These are phyloP conservation scores for Turdus rufiventris DNA, from an alignment of 2,113 vertebrate species.

Conservation along the genomic window DNA sequence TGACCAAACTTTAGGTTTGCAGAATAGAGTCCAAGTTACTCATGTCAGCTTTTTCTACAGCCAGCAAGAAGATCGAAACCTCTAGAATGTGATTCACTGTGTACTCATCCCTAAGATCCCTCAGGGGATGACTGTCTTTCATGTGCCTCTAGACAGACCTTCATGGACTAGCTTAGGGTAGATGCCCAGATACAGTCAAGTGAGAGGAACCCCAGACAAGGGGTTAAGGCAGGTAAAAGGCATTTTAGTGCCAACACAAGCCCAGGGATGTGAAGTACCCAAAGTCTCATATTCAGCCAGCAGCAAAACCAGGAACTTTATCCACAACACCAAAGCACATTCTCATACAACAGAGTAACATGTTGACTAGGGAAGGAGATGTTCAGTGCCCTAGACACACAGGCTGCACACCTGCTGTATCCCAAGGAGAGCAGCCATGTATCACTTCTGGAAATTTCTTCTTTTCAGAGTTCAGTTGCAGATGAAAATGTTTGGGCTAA, in stretches of 20 bases:
- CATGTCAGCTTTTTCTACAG: neutral
- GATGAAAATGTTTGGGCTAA: neutral
- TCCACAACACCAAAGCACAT: neutral
- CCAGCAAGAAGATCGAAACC: fast-evolving
- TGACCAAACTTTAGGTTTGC: neutral
- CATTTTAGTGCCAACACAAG: neutral
- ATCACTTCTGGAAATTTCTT: neutral
- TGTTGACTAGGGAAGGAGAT: neutral
- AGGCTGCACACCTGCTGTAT: neutral
- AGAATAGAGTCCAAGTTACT: neutral
- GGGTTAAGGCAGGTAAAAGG: neutral
- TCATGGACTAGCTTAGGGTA: neutral
- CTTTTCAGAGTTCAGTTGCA: neutral
- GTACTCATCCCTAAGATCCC: neutral
- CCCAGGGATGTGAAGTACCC: neutral
- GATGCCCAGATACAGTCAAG: neutral
- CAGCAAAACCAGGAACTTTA: neutral
- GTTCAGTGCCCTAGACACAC: neutral
- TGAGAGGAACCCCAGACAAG: neutral
- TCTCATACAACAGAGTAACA: neutral
- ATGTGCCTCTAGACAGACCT: neutral
- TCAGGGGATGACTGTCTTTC: neutral
- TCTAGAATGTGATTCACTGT: neutral
- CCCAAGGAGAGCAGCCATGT: neutral
- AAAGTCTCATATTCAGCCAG: neutral